Evolutionary conservation across 2,797 vertebrate species (phyloP), one percentile per base, ranked within the genome.

Genomic region (Danio kyathit): DNA sequence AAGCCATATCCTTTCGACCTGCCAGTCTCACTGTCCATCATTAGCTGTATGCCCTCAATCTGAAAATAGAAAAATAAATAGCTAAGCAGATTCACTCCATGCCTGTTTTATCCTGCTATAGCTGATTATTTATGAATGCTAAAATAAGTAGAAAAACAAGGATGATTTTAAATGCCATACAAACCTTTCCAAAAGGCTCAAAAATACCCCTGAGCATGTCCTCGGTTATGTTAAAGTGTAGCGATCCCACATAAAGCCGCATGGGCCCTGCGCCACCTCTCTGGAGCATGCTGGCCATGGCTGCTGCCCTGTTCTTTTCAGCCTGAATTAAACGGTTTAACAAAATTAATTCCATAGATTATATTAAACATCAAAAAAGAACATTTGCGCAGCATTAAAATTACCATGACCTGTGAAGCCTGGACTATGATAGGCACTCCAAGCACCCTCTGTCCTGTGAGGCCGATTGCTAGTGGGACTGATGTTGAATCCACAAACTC

Each of bases 1-100:
- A 99, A 99, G 84, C 98, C 98, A 4, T 99, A 99, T 89, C 98
- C 98, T 94, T 99, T 99, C 17, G 98, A 99, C 69, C 97, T 94
- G 46, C 97, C 98, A 0, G 98, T 99, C 91, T 99, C 98, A 77
- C 96, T 99, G 89, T 99, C 98, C 98, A 99, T 99, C 97, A 99
- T 99, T 13, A 99, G 95, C 82, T 99, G 98, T 87, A 99, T 99
- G 82, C 97, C 98, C 91, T 99, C 98, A 84, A 99, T 99, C 98
- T 99, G 83, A 51, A 59, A 40, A 40, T 46, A 67, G 63, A 13
- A 57, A 81, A 69, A 41, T 74, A 57, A 0, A 76, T 5, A 69
- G 16, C 61, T 3, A n/a, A 19, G 21, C 14, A 7, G 5, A 51
- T 48, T 43, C 2, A 44, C 51, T 44, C 7, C 3, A 9, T 38